These are phyloP conservation scores for Apodemus agrarius DNA, from an alignment of 2,797 vertebrate species.

Conservation along the genomic window DNA sequence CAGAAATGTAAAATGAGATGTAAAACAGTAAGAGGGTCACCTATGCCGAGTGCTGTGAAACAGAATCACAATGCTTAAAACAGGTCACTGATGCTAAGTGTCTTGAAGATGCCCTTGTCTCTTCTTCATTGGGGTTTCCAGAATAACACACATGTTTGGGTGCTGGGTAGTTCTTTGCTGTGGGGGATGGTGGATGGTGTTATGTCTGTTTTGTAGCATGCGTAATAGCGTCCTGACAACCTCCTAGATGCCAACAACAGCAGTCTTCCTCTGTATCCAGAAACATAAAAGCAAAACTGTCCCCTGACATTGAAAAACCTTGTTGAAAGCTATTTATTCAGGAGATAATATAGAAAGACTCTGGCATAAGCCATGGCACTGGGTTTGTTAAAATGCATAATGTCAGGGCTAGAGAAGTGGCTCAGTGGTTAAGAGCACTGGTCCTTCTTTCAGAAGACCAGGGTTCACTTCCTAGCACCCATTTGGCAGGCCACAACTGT, in stretches of 20 bases:
- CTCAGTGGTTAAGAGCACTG: background rate
- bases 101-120: background rate
- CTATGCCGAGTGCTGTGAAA: background rate
- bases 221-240: background rate
- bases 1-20: background rate
- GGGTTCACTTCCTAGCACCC: background rate
- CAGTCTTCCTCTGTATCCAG: background rate
- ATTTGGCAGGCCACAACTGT: background rate
- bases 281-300: background rate
- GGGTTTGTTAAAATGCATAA: background rate
- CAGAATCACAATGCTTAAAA: background rate
- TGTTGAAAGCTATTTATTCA: background rate
- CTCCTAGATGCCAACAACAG: no score
- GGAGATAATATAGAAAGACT: background rate
- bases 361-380: background rate
- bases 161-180: background rate
- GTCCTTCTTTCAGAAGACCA: background rate
- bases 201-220: background rate
- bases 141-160: background rate
- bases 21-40: background rate
- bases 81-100: background rate
- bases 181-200: background rate
- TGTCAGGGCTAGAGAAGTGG: background rate
- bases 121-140: background rate
- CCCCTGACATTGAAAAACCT: background rate